Conservation (phyloP, 2,113 vertebrate genomes). For the Bagarius yarrelli region DNA sequence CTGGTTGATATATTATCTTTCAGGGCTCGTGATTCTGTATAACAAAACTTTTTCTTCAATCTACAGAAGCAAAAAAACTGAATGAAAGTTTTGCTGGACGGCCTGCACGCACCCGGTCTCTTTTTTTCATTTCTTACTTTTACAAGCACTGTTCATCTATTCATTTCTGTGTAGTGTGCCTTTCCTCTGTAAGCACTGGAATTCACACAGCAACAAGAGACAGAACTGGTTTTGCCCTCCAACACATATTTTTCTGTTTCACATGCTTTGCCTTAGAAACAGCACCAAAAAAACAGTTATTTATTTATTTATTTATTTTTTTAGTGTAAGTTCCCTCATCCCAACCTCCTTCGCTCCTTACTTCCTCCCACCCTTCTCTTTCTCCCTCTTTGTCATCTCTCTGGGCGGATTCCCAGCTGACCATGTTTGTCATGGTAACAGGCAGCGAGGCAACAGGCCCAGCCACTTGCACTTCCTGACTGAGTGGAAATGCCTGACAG, state of each 20-base stretch:
- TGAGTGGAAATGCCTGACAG: conserved; percentile 57
- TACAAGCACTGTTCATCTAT: not conserved
- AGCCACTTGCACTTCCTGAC: conserved; percentile 73
- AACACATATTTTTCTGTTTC: conserved; percentile 38
- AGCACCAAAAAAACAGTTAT: conserved; percentile 26
- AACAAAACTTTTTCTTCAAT: conserved; percentile 12
- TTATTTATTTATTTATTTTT: conserved; percentile 11
- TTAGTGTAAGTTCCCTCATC: conserved; percentile 39
- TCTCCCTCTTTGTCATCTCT: conserved; percentile 68
- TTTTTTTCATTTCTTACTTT: not conserved
- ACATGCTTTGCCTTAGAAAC: conserved; percentile 38
- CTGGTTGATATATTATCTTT: not conserved
- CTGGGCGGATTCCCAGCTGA: conserved; percentile 79
- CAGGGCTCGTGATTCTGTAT: not conserved
- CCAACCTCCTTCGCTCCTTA: conserved; percentile 8
- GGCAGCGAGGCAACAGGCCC: conserved; percentile 71
- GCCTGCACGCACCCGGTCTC: not conserved
- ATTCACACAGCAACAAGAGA: conserved; percentile 29
- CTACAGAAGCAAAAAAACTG: conserved; percentile 12
- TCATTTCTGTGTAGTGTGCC: not conserved
- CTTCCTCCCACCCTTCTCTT: conserved; percentile 22
- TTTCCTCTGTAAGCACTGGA: conserved; percentile 34
- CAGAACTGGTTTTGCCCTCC: conserved; percentile 38
- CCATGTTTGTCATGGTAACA: conserved; percentile 78
- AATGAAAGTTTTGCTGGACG: not conserved